Percentiles rank a stretch among this genome's conserved stretches.
Evolutionary conservation across 2,888 invertebrate genomes (phyloP).

Genomic region (Germaria angustata): DNA sequence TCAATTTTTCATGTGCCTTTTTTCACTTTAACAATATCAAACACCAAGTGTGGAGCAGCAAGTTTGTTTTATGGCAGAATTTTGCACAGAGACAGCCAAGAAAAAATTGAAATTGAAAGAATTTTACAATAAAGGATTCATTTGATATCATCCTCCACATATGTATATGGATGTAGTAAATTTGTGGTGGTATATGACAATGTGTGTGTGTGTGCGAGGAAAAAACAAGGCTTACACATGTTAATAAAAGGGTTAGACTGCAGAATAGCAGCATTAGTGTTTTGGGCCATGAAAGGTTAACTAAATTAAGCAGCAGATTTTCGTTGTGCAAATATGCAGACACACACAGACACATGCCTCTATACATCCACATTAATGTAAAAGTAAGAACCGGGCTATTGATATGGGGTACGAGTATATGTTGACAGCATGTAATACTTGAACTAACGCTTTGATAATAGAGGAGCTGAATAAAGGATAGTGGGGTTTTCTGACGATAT

Average conservation of each 20-base stretch:
- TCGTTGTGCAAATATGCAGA: neutral
- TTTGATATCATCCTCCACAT: slow-evolving; percentile 17
- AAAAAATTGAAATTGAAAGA: slow-evolving; percentile 3
- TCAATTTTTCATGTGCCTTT: neutral
- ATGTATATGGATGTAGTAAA: neutral
- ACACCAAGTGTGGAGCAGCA: slow-evolving; percentile 14
- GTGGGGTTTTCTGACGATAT: too few relatives aligned
- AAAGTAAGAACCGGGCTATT: neutral
- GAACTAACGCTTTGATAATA: slow-evolving; percentile 44
- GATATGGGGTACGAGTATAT: slow-evolving; percentile 24
- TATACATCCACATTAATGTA: neutral
- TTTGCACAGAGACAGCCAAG: slow-evolving; percentile 4
- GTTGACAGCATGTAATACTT: slow-evolving; percentile 56
- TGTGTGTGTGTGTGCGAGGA: neutral
- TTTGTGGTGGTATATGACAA: neutral
- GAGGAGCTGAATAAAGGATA: slow-evolving; percentile 2
- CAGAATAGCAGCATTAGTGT: neutral
- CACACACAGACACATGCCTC: neutral
- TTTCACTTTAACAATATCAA: slow-evolving; percentile 23
- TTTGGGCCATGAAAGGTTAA: slow-evolving; percentile 53
- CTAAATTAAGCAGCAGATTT: slow-evolving; percentile 46
- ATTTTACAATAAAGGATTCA: slow-evolving; percentile 35
- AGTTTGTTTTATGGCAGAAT: slow-evolving; percentile 10
- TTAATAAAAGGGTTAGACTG: slow-evolving; percentile 4
- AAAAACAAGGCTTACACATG: neutral